A percentile compares a stretch with the other conserved stretches of the same genome.
phyloP scores from a whole-genome alignment of 2,888 invertebrate species.

The Neoaliturus tenellus region DNA sequence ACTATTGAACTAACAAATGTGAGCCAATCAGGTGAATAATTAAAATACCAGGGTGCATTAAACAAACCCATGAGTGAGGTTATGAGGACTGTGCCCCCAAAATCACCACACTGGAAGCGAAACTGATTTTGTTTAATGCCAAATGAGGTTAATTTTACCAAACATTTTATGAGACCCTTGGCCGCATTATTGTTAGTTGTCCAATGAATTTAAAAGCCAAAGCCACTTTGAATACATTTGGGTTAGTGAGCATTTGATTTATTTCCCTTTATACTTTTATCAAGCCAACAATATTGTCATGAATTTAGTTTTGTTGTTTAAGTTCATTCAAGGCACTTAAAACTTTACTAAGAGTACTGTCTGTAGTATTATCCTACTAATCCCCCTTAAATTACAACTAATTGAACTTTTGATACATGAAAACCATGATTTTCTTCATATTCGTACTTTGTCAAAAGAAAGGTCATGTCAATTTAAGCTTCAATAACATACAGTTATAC shows the following conservation, averaged over 20 bases:
- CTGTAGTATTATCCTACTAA: no score
- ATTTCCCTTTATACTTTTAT: background rate
- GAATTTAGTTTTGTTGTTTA: no score
- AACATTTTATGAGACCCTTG: conserved; percentile 13
- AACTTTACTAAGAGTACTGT: no score
- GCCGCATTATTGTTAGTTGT: conserved; percentile 18
- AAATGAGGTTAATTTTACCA: conserved; percentile 6
- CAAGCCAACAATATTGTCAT: no score
- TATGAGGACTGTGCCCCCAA: background rate
- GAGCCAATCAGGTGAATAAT: background rate
- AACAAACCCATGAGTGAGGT: background rate
- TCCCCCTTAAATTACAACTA: no score
- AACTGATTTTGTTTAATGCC: conserved; percentile 26
- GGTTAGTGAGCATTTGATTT: background rate
- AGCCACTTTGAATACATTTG: background rate
- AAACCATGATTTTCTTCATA: no score
- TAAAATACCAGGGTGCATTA: conserved; percentile 11
- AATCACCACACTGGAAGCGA: conserved; percentile 1
- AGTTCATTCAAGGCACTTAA: no score
- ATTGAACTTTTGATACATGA: no score
- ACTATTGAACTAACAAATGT: background rate
- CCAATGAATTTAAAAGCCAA: background rate
- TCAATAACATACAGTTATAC: no score
- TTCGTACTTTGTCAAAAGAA: no score
- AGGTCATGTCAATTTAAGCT: no score